Evolutionary conservation across 1,140 invertebrate genomes (phyloP), one percentile per base, ranked within the genome.

Genomic region (Macrotrachela quadricornifera): DNA sequence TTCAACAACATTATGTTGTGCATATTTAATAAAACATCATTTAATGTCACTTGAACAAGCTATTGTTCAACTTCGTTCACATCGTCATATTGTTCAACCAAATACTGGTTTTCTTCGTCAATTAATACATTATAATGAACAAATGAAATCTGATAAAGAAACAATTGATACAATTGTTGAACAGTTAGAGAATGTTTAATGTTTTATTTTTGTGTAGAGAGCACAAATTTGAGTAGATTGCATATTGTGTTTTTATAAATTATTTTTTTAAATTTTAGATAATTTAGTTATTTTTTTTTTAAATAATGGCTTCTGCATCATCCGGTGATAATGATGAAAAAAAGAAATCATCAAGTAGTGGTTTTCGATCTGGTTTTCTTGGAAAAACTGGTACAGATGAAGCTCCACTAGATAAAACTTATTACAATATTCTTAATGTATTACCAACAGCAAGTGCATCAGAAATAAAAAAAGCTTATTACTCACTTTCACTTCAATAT

Each of bases 91-190:
- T 63, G 80, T 90, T 51, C 77, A 80, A 59, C 86, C 86, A 0
- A 91, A 91, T 65, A 77, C 79, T 11, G 83, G 82, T 12, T 91
- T 91, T 72, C 86, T 86, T 74, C 74, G 77, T 50, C 85, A 91
- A 65, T 72, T 91, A 16, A 69, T 77, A 12, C 70, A 75, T 72
- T 90, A 59, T 60, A 85, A 90, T 66, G 71, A 76, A 56, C 49
- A 57, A 30, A 30, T 30, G 3, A 8, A 30, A 4, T 4, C 8
- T 8, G 8, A 30, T 30, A 30, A 30, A 30, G 8, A 2, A 30
- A 30, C 2, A 4, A 30, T 30, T 30, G 8, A 30, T 30, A 30
- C 21, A 30, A 30, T 30, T 8, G 8, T 8, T 30, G 21, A 30
- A 30, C 8, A 8, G 8, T 4, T 8, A 30, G 21, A 30, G 21